Base-by-base conservation (phyloP, 2,113 vertebrate species). In the Syrrhaptes paradoxus region DNA sequence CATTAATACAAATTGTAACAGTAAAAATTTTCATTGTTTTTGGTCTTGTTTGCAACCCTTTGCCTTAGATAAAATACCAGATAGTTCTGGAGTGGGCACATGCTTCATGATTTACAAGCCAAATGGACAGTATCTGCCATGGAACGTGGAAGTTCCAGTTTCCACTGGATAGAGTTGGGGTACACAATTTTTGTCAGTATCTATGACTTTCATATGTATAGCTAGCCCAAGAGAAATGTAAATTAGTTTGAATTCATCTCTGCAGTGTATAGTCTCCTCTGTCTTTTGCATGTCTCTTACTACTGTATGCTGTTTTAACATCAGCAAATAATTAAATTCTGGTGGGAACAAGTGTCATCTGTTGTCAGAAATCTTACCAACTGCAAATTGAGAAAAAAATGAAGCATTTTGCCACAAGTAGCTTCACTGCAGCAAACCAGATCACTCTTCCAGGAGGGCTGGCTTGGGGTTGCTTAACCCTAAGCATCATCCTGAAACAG, bases 71-170 rank as follows among this genome's bases (percentile, higher is more conserved):
- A 45, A 65, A 74, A 54, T 28, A 26, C 12, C 1, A 16, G 59
- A n/a, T 75, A 48, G 32, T 72, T 81, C 18, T 52, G 22, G 63
- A 72, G 22, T 17, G 46, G 10, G 12, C 0, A 0, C 14, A 3
- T 48, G 45, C 31, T 82, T 73, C 11, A 7, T 17, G 28, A 34
- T 58, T 49, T 72, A 29, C 3, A 55, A 75, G 57, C 74, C 61
- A 45, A 49, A 49, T 22, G 17, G 52, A 45, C 16, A 3, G 36
- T 43, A 25, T n/a, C 52, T 57, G 32, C 43, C 29, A 57, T 5
- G 7, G 91, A 88, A 58, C 19, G 28, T 4, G 10, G 16, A 81
- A 78, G 8, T n/a, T 74, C 17, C 67, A 63, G 41, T 70, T 94
- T 79, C 79, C 0, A 0, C 41, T 75, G 36, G 26, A 67, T 22